phyloP scores from a whole-genome alignment of 2,113 vertebrate species.

The Columba livia region DNA sequence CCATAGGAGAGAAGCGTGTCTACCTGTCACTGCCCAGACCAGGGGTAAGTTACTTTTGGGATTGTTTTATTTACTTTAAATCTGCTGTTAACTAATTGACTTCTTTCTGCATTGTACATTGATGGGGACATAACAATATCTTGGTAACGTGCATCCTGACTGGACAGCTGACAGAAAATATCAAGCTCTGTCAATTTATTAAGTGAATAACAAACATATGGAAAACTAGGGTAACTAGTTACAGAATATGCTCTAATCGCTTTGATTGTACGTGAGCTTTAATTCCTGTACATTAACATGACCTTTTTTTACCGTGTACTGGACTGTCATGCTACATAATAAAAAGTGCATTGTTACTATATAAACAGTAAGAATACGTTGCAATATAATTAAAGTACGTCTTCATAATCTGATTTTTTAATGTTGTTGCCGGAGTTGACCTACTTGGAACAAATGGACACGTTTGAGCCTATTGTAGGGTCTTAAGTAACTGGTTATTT shows the following conservation, averaged over 20 bases:
- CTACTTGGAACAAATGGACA: neutral
- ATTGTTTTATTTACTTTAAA: neutral
- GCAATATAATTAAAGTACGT: neutral
- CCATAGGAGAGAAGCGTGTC: slow-evolving; percentile 91
- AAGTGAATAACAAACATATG: neutral
- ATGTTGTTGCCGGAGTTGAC: neutral
- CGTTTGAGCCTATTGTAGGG: neutral
- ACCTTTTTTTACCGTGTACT: neutral
- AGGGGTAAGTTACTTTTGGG: slow-evolving; percentile 82
- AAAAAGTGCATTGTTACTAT: neutral
- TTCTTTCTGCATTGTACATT: neutral
- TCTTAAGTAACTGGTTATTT: neutral
- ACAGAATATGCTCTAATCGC: neutral
- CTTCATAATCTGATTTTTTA: neutral
- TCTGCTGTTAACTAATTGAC: neutral
- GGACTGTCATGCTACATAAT: neutral
- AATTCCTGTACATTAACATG: neutral
- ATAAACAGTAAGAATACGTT: neutral
- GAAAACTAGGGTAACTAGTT: neutral
- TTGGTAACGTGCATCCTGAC: neutral
- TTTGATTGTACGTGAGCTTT: neutral
- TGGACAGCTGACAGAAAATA: neutral
- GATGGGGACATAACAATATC: neutral
- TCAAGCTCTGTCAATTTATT: neutral
- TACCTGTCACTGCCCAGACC: slow-evolving; percentile 95